Evolutionary conservation across 1,140 invertebrate species (phyloP).

Genomic region (Cecropterus lyciades): DNA sequence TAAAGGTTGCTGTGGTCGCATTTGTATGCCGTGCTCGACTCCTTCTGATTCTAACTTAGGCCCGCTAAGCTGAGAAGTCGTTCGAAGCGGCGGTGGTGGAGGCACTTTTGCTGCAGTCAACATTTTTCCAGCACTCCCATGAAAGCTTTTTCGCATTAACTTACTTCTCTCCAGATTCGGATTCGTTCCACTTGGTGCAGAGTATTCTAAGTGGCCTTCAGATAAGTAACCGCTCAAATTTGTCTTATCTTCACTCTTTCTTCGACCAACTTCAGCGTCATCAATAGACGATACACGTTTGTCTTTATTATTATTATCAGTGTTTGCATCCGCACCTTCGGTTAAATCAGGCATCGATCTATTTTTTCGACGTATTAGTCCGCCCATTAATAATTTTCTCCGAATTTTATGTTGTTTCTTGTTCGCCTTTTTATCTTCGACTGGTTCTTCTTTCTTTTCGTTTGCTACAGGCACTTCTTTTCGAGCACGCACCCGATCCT

Average conservation of each 20-base stretch:
- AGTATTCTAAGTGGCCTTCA: slow-evolving; percentile 93
- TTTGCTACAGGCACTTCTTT: slow-evolving; percentile 88
- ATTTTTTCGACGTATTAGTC: slow-evolving; percentile 94
- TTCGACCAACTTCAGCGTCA: slow-evolving; percentile 90
- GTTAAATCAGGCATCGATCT: slow-evolving; percentile 95
- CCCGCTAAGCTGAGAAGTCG: slow-evolving; percentile 92
- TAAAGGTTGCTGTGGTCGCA: slow-evolving; percentile 82
- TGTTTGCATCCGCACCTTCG: slow-evolving; percentile 86
- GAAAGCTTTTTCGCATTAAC: slow-evolving; percentile 95
- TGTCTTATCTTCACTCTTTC: slow-evolving; percentile 84
- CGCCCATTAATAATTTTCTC: slow-evolving; percentile 94
- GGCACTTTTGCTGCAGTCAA: slow-evolving; percentile 93
- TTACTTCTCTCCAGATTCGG: slow-evolving; percentile 94
- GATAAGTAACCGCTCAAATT: slow-evolving; percentile 92
- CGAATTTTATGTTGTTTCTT: slow-evolving; percentile 97
- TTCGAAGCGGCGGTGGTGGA: slow-evolving; percentile 93
- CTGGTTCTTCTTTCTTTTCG: slow-evolving; percentile 86
- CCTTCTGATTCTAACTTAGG: slow-evolving; percentile 87
- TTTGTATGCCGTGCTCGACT: slow-evolving; percentile 82
- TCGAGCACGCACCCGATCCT: slow-evolving; percentile 90
- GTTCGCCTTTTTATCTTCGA: slow-evolving; percentile 88
- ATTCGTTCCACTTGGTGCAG: slow-evolving; percentile 86
- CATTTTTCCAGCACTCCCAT: slow-evolving; percentile 92
- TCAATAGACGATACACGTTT: slow-evolving; percentile 87
- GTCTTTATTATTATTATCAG: slow-evolving; percentile 64